These are phyloP conservation scores for Macropus fuliginosus DNA, from an alignment of 2,797 vertebrate species.

Conservation along the genomic window DNA sequence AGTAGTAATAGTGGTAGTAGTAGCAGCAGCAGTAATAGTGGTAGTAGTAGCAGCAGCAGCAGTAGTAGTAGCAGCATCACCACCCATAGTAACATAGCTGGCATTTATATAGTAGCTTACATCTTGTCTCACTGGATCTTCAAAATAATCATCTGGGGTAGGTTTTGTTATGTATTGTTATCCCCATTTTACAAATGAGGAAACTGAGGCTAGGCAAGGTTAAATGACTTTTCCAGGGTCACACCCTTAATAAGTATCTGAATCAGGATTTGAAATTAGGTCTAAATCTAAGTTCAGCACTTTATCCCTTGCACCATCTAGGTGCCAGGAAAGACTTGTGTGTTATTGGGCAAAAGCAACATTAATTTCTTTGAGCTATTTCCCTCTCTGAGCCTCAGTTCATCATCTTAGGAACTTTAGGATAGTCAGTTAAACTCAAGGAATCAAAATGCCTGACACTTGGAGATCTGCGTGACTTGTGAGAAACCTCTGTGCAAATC, in stretches of 20 bases:
- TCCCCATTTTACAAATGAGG: neutral
- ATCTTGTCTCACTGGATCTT: neutral
- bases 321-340: neutral
- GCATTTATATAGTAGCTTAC: neutral
- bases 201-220: neutral
- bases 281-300: neutral
- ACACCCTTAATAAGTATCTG: neutral
- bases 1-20: too few relatives aligned
- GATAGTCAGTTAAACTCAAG: neutral
- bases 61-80: too few relatives aligned
- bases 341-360: neutral
- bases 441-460: neutral
- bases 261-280: neutral
- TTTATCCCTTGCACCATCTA: neutral
- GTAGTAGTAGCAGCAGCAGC: too few relatives aligned
- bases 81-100: neutral
- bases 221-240: neutral
- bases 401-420: too few relatives aligned
- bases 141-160: neutral
- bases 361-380: neutral
- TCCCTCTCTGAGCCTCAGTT: neutral
- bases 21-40: too few relatives aligned
- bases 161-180: neutral
- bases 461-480: neutral
- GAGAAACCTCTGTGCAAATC: neutral